These are phyloP conservation scores for Drosophila pallidifrons DNA, from an alignment of 1,140 invertebrate genomes.

Conservation along the genomic window DNA sequence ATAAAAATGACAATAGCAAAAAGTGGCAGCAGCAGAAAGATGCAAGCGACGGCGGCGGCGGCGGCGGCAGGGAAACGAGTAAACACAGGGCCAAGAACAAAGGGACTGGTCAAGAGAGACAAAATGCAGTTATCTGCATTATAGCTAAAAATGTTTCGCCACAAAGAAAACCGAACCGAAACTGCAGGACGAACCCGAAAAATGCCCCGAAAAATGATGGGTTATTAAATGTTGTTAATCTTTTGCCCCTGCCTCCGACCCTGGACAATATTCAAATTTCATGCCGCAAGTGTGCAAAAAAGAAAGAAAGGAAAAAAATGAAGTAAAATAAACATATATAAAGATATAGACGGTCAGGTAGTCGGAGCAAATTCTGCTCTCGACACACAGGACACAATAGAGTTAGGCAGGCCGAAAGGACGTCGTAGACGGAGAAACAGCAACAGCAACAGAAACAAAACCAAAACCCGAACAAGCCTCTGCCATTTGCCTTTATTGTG, in stretches of 20 bases:
- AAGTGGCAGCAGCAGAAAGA: conserved; percentile 65
- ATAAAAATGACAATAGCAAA: conserved; percentile 71
- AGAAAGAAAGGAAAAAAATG: conserved; percentile 5
- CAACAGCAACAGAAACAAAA: neutral
- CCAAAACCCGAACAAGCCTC: conserved; percentile 52
- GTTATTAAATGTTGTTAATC: conserved; percentile 83
- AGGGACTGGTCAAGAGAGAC: conserved; percentile 24
- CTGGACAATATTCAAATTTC: conserved; percentile 74
- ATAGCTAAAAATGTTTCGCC: conserved; percentile 48
- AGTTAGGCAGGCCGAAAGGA: conserved; percentile 13
- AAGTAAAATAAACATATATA: conserved; percentile 28
- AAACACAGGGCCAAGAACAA: conserved; percentile 26
- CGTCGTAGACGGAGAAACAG: conserved; percentile 4
- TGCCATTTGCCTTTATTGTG: conserved; percentile 82
- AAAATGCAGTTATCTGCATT: conserved; percentile 77
- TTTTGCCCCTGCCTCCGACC: conserved; percentile 36
- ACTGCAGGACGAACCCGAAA: conserved; percentile 30
- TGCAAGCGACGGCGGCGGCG: neutral
- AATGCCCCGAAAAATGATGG: conserved; percentile 68
- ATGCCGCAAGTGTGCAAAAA: conserved; percentile 39
- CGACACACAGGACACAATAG: conserved; percentile 55
- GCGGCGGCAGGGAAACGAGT: neutral
- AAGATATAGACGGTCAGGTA: conserved; percentile 22
- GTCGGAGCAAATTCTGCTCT: neutral
- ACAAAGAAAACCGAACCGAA: conserved; percentile 36